Conservation (phyloP, 2,888 invertebrate genomes). For the Cataglyphis altisquamis region DNA sequence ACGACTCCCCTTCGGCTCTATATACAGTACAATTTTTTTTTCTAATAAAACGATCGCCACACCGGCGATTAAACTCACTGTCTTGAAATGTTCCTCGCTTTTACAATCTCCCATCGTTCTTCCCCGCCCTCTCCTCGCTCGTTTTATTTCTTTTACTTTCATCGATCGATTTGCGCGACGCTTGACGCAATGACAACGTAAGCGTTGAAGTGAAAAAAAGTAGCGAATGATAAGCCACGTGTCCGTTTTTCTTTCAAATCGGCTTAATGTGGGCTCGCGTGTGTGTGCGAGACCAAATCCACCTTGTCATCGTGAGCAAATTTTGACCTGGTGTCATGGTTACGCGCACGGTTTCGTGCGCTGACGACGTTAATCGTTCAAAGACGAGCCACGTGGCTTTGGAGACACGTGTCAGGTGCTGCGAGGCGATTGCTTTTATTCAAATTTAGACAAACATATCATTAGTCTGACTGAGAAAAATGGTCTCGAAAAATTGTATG, state of each 20-base stretch:
- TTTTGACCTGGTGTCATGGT: not conserved
- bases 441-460: not conserved
- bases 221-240: constrained; percentile 27
- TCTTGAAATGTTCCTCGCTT: constrained; percentile 35
- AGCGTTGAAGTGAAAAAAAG: constrained; percentile 27
- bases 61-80: constrained; percentile 24
- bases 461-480: not conserved
- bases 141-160: constrained; percentile 43
- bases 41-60: constrained; percentile 41
- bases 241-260: not conserved
- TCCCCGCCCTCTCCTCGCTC: not conserved
- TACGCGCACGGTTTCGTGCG: not conserved
- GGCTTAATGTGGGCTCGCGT: not conserved
- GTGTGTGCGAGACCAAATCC: not conserved
- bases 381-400: not conserved
- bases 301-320: not conserved
- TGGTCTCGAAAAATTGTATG: not conserved
- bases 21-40: constrained; percentile 38
- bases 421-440: not conserved
- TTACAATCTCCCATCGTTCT: constrained; percentile 21
- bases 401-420: not conserved
- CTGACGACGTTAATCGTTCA: not conserved
- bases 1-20: constrained; percentile 29
- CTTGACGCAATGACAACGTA: constrained; percentile 37
- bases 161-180: constrained; percentile 44